These are phyloP conservation scores for Cochlearius cochlearius DNA, from an alignment of 2,113 vertebrate species.

Conservation along the genomic window DNA sequence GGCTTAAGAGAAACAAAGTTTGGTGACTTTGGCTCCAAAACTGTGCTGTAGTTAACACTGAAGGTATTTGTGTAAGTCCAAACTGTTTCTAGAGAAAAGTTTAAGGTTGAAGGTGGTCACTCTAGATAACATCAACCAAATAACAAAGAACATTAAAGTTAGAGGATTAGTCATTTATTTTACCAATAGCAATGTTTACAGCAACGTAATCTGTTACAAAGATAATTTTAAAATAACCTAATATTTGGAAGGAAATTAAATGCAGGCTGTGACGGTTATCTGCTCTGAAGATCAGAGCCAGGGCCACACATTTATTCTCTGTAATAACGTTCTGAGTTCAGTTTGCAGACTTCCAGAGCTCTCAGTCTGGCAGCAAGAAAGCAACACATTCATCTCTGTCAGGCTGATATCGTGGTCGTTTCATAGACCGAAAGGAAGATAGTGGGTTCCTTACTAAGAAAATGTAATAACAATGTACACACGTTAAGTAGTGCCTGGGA, in stretches of 20 bases:
- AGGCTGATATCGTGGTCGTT: not conserved
- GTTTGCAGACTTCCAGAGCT: constrained; percentile 29
- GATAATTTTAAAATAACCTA: constrained; percentile 59
- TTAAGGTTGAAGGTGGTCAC: not conserved
- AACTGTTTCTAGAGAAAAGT: not conserved
- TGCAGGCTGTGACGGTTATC: constrained; percentile 66
- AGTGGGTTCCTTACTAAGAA: not conserved
- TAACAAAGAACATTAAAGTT: constrained; percentile 19
- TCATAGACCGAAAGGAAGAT: not conserved
- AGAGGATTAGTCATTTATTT: constrained; percentile 61
- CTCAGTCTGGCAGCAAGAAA: constrained; percentile 57
- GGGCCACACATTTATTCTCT: constrained; percentile 52
- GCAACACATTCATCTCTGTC: constrained; percentile 58
- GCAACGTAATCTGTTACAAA: constrained; percentile 51
- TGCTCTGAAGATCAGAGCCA: constrained; percentile 58
- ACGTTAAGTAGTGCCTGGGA: not conserved
- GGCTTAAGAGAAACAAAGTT: not conserved
- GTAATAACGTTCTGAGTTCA: constrained; percentile 66
- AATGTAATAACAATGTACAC: not conserved
- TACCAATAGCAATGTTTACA: constrained; percentile 62
- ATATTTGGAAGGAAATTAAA: constrained; percentile 83
- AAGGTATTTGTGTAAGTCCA: not conserved
- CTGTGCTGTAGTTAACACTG: not conserved
- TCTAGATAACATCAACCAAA: constrained; percentile 20
- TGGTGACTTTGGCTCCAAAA: not conserved